Evolutionary conservation across 2,113 vertebrate genomes (phyloP).

Genomic region (Nycticebus coucang): DNA sequence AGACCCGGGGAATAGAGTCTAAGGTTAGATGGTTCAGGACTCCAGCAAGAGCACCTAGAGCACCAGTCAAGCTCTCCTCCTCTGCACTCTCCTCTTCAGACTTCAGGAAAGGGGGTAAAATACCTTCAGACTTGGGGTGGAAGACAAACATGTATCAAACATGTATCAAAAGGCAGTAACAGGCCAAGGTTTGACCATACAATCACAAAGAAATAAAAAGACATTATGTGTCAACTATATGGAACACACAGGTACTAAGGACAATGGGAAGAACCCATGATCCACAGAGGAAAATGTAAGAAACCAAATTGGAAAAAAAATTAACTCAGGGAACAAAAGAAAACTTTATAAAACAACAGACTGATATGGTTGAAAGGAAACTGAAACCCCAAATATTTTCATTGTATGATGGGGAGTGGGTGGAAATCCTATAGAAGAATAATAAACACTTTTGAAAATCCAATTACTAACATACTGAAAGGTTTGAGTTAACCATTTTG

Average conservation of each 20-base stretch:
- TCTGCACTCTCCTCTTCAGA: not conserved
- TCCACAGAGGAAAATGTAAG: not conserved
- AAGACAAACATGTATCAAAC: not conserved
- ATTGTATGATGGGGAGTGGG: not conserved
- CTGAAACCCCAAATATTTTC: not conserved
- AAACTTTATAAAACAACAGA: not conserved
- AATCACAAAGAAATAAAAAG: not conserved
- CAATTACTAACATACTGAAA: not conserved
- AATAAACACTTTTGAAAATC: constrained; percentile 15
- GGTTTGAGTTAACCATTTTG: not conserved
- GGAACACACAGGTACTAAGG: not conserved
- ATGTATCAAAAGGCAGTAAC: not conserved
- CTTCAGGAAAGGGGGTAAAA: not conserved
- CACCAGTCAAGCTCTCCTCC: not conserved
- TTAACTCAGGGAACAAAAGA: not conserved
- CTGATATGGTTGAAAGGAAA: not conserved
- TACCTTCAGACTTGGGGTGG: not conserved
- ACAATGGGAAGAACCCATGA: not conserved
- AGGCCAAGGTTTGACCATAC: not conserved
- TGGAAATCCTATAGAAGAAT: not conserved
- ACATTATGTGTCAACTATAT: not conserved
- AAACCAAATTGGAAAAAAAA: not conserved
- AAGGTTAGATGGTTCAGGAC: not conserved
- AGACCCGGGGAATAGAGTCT: not conserved
- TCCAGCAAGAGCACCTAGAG: not conserved